A percentile compares a stretch with the other conserved stretches of the same genome.
phyloP scores from a whole-genome alignment of 2,113 vertebrate species.

The Varanus komodoensis region DNA sequence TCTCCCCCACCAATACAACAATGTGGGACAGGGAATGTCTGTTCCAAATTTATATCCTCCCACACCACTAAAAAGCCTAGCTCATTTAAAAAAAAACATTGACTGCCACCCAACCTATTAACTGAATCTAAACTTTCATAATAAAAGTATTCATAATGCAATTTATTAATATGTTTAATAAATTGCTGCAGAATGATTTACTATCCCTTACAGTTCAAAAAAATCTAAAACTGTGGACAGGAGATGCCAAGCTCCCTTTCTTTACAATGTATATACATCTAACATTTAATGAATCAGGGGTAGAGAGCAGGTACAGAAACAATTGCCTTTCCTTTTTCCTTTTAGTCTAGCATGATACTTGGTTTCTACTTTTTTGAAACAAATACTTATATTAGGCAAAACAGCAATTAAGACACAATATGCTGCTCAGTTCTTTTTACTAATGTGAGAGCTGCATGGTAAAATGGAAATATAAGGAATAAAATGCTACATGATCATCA shows the following conservation, averaged over 20 bases:
- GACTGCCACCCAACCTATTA: neutral
- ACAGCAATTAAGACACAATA: slow-evolving; percentile 14
- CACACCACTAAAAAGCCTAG: no score
- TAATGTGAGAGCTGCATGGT: neutral
- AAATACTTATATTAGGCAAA: neutral
- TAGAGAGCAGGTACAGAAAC: slow-evolving; percentile 58
- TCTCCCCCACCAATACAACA: neutral
- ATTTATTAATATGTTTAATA: neutral
- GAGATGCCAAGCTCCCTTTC: slow-evolving; percentile 27
- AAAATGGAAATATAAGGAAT: neutral
- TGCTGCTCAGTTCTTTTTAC: neutral
- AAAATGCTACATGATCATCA: slow-evolving; percentile 31
- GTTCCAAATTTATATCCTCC: neutral
- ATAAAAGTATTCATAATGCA: neutral
- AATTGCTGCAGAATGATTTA: slow-evolving; percentile 23
- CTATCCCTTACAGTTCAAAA: slow-evolving; percentile 6
- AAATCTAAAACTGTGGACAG: neutral
- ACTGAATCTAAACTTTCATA: neutral
- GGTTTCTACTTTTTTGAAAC: neutral
- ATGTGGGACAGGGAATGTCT: neutral
- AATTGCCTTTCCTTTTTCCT: neutral
- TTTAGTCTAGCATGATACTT: neutral
- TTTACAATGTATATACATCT: slow-evolving; percentile 37
- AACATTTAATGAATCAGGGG: slow-evolving; percentile 29
- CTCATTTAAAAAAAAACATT: neutral